Evolutionary conservation across 2,797 vertebrate genomes (phyloP).

Genomic region (Limosa lapponica): DNA sequence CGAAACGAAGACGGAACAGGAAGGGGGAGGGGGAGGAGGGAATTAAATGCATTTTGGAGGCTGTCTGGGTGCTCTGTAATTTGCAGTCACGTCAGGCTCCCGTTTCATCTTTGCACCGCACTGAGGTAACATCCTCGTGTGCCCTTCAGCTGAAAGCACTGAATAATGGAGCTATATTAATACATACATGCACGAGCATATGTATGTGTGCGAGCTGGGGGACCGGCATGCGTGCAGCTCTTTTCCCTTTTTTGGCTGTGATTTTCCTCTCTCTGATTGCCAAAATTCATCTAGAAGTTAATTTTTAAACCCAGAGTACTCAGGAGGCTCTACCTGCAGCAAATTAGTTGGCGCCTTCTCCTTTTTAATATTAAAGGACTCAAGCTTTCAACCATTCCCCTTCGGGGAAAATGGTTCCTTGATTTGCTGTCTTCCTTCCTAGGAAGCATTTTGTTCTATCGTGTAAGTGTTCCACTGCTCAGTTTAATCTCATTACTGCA

Average conservation of each 20-base stretch:
- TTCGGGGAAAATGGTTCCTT: not conserved
- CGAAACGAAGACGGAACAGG: not conserved
- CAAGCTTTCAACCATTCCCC: not conserved
- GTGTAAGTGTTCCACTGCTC: not conserved
- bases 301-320: not conserved
- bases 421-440: not conserved
- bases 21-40: not conserved
- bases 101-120: not conserved
- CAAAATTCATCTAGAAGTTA: not conserved
- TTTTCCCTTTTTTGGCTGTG: not conserved
- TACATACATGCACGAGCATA: not conserved
- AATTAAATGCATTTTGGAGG: not conserved
- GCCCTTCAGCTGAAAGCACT: not conserved
- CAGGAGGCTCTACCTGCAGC: not conserved
- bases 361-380: constrained; percentile 24
- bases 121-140: not conserved
- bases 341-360: not conserved
- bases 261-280: not conserved
- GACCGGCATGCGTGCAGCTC: not conserved
- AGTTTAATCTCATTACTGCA: not conserved
- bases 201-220: not conserved
- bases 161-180: not conserved
- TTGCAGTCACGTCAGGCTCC: constrained; percentile 12
- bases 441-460: not conserved
- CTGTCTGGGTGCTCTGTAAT: not conserved